Base-by-base conservation (phyloP, 2,113 vertebrate species). In the Pseudorasbora parva region DNA sequence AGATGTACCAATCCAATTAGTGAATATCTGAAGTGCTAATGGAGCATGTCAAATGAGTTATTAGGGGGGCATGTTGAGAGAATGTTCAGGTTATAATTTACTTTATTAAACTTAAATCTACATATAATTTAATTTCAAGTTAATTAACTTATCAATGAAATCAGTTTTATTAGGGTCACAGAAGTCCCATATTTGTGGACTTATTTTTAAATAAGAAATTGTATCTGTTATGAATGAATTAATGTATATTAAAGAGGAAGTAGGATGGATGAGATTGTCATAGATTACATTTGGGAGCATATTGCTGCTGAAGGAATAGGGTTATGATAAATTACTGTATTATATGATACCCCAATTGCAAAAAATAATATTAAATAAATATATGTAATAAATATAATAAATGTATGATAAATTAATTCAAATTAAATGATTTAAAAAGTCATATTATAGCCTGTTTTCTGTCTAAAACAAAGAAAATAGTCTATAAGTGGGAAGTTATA, bases 291-390 rank as follows among this genome's bases (percentile, higher is more conserved):
- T 59, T 82, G 27, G 49, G 25, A 72, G 59, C 72, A 69, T 49
- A 76, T 74, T 72, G 56, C 62, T 12, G 15, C n/a, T 47, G 71
- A 15, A 12, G 11, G 12, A 17, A 68, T 37, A 8, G 51, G 51
- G 17, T 54, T 54, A 54, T 54, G 8, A 27, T 57, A 49, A 62
- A 64, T 60, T 1, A 78, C 54, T 59, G 23, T 45, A 51, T 74
- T 33, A 51, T 83, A 21, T 45, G 45, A 68, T 71, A 76, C 79
- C 74, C 82, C 43, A 82, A 25, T 43, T 71, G 41, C 14, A 81
- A 47, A 82, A 60, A 62, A 33, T 19, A 15, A 23, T 79, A 66
- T 77, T 37, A 82, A 60, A 62, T 25, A 54, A 15, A 23, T n/a
- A n/a, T n/a, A n/a, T n/a, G n/a, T n/a, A n/a, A n/a, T n/a, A n/a